A percentile compares a stretch with the other conserved stretches of the same genome.
Evolutionary conservation across 23 tunicate genomes (phyloP).

Genomic region (Trididemnum miniatum): DNA sequence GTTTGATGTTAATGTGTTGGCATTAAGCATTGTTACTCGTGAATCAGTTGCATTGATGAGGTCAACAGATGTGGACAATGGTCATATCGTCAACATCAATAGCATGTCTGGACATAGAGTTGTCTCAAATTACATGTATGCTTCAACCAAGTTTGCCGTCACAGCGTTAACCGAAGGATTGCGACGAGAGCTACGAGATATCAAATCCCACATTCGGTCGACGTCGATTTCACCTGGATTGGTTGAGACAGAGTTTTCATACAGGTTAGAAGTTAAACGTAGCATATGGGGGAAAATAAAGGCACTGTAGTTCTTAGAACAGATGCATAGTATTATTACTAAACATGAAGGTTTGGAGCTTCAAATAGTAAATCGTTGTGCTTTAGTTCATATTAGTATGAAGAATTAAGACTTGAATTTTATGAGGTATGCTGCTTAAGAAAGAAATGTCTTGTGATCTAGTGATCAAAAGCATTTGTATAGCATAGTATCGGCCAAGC

Average conservation of each 20-base stretch:
- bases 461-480: too few species aligned
- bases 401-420: too few species aligned
- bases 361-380: too few species aligned
- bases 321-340: too few species aligned
- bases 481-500: too few species aligned
- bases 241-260: conserved; percentile 33
- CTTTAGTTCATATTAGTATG: too few species aligned
- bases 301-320: too few species aligned
- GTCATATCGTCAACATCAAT: conserved; percentile 76
- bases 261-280: conserved; percentile 9
- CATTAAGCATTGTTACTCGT: conserved; percentile 36
- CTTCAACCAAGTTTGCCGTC: neutral
- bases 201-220: conserved; percentile 30
- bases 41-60: conserved; percentile 61
- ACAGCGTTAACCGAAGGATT: conserved; percentile 18
- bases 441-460: too few species aligned
- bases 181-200: conserved; percentile 25
- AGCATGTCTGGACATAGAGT: conserved; percentile 49
- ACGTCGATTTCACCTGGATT: conserved; percentile 54
- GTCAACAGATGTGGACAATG: conserved; percentile 45
- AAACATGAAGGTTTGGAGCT: too few species aligned
- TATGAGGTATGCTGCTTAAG: too few species aligned
- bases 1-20: conserved; percentile 57
- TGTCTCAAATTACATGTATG: neutral
- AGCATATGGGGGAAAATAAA: too few species aligned